These are phyloP conservation scores for Hyperoodon ampullatus DNA, from an alignment of 2,113 vertebrate species.

Conservation along the genomic window DNA sequence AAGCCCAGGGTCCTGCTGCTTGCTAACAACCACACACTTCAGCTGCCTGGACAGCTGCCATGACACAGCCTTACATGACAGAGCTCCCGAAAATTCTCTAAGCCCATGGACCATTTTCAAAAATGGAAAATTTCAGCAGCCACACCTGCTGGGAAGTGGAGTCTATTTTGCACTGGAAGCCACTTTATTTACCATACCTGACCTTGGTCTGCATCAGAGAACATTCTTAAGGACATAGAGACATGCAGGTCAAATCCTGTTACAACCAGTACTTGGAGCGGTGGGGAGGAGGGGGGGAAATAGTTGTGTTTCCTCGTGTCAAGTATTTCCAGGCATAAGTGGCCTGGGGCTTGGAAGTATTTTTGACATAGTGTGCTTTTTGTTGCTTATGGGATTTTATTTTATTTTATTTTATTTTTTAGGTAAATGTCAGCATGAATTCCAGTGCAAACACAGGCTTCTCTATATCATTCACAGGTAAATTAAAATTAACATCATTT, in stretches of 20 bases:
- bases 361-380: conserved; percentile 10
- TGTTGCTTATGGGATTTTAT: conserved; percentile 5
- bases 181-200: conserved; percentile 33
- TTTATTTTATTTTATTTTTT: neutral
- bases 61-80: neutral
- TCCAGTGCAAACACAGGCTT: neutral
- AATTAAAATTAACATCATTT: neutral
- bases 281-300: neutral
- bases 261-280: neutral
- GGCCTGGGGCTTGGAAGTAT: neutral
- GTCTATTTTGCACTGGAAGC: neutral
- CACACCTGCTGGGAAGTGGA: conserved; percentile 47
- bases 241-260: neutral
- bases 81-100: neutral
- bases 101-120: neutral
- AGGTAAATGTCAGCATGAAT: conserved; percentile 15
- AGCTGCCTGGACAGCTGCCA: fast-evolving
- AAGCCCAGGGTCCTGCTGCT: neutral
- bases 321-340: neutral
- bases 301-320: neutral
- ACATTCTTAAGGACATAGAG: neutral
- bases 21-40: neutral
- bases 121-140: conserved; percentile 30
- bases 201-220: neutral
- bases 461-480: neutral